Evolutionary conservation across 2,888 invertebrate genomes (phyloP).

Genomic region (Parnassius orleans): DNA sequence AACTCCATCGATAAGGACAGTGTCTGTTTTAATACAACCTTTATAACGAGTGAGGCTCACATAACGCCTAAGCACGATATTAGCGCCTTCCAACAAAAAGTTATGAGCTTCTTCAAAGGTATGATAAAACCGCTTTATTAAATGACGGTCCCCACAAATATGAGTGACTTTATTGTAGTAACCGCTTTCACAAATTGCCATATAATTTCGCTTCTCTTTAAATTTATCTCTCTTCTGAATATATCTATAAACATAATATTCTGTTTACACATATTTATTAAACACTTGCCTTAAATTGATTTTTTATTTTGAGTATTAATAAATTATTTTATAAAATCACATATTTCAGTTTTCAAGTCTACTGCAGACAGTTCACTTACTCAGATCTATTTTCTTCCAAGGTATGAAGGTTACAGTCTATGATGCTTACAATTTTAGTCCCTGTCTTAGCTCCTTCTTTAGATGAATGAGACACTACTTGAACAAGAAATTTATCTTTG

Average conservation of each 20-base stretch:
- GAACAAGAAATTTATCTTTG: conserved; percentile 79
- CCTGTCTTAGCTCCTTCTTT: conserved; percentile 80
- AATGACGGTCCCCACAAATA: conserved; percentile 64
- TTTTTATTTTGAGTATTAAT: no score
- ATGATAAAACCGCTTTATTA: conserved; percentile 74
- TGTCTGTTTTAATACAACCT: conserved; percentile 78
- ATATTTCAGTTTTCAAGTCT: no score
- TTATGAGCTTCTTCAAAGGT: conserved; percentile 68
- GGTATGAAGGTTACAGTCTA: conserved; percentile 82
- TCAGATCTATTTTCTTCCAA: conserved; percentile 84
- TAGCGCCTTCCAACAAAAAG: conserved; percentile 83
- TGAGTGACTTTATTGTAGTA: conserved; percentile 80
- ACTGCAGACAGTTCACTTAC: conserved; percentile 47
- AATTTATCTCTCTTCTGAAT: conserved; percentile 61
- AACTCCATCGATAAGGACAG: conserved; percentile 81
- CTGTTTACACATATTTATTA: no score
- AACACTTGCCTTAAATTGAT: no score
- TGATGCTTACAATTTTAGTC: conserved; percentile 81
- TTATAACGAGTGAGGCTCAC: conserved; percentile 75
- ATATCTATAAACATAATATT: conserved; percentile 50
- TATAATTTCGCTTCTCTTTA: conserved; percentile 77
- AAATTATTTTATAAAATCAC: no score
- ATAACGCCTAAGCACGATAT: conserved; percentile 82
- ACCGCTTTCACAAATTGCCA: conserved; percentile 75
- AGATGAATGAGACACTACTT: conserved; percentile 81